Percentiles rank a stretch among this genome's conserved stretches.
phyloP scores from a whole-genome alignment of 2,888 invertebrate genomes.

The Melangyna quadrimaculata region DNA sequence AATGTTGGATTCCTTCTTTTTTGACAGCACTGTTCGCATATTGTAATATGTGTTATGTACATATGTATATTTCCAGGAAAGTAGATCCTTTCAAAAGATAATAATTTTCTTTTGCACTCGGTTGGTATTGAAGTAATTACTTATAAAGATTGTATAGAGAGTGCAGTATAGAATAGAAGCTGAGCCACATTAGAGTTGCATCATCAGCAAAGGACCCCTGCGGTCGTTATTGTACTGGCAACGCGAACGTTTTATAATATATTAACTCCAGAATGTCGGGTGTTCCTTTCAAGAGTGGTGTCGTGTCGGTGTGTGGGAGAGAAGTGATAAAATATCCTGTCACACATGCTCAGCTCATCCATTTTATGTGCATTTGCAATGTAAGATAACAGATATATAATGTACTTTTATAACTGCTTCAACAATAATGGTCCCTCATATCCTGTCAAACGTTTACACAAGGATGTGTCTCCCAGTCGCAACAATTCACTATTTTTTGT shows the following conservation, averaged over 20 bases:
- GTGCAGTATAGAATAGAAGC: background rate
- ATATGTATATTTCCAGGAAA: background rate
- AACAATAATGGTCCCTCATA: conserved; percentile 59
- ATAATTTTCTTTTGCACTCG: conserved; percentile 59
- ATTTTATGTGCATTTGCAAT: conserved; percentile 41
- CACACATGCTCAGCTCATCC: conserved; percentile 54
- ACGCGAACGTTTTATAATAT: background rate
- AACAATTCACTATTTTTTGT: background rate
- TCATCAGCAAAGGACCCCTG: conserved; percentile 40
- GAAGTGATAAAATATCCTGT: conserved; percentile 51
- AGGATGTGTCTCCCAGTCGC: background rate
- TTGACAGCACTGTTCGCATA: conserved; percentile 11
- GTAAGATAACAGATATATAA: conserved; percentile 43
- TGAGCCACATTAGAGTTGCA: conserved; percentile 26
- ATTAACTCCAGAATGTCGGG: conserved; percentile 3
- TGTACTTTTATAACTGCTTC: background rate
- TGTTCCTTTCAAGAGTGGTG: conserved; percentile 28
- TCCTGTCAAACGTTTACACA: background rate
- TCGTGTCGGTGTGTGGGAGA: too few species aligned
- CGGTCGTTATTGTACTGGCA: background rate
- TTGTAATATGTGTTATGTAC: too few species aligned
- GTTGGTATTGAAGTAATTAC: conserved; percentile 60
- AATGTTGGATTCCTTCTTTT: background rate
- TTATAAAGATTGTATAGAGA: conserved; percentile 17
- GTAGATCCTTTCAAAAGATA: conserved; percentile 31